phyloP scores from a whole-genome alignment of 2,797 vertebrate genomes.

The Tangara arthus region DNA sequence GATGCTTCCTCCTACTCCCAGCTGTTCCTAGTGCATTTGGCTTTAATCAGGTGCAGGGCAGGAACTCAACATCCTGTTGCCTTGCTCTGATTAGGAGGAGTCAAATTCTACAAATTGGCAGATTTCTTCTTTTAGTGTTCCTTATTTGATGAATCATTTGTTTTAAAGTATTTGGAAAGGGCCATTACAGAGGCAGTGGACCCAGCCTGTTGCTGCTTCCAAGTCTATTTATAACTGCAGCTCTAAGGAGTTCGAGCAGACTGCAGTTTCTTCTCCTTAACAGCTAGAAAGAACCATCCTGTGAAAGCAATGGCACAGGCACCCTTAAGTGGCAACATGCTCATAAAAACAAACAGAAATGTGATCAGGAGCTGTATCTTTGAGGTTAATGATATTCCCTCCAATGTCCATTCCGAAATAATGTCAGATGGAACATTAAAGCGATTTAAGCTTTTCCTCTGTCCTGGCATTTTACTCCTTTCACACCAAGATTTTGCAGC shows the following conservation, averaged over 20 bases:
- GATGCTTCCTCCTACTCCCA: conserved; percentile 76
- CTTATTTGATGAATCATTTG: conserved; percentile 85
- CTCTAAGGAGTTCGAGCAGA: conserved; percentile 28
- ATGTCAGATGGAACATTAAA: background rate
- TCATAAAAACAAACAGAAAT: background rate
- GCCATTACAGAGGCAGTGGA: conserved; percentile 58
- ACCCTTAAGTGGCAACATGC: background rate
- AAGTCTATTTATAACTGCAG: conserved; percentile 71
- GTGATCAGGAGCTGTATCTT: background rate
- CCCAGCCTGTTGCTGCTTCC: conserved; percentile 67
- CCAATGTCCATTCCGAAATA: background rate
- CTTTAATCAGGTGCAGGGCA: conserved; percentile 92
- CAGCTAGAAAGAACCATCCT: conserved; percentile 15
- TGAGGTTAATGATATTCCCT: background rate
- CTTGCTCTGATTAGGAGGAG: conserved; percentile 89
- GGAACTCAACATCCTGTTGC: conserved; percentile 90
- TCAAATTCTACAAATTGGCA: conserved; percentile 86
- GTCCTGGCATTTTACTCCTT: background rate
- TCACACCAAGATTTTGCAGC: background rate
- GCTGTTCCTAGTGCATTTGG: conserved; percentile 84
- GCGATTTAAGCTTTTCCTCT: background rate
- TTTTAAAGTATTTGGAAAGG: conserved; percentile 80
- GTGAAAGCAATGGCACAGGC: conserved; percentile 11
- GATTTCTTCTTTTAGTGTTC: conserved; percentile 81
- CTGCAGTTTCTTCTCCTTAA: conserved; percentile 48